Base-by-base conservation (phyloP, 2,797 vertebrate species). In the Novumbra hubbsi region DNA sequence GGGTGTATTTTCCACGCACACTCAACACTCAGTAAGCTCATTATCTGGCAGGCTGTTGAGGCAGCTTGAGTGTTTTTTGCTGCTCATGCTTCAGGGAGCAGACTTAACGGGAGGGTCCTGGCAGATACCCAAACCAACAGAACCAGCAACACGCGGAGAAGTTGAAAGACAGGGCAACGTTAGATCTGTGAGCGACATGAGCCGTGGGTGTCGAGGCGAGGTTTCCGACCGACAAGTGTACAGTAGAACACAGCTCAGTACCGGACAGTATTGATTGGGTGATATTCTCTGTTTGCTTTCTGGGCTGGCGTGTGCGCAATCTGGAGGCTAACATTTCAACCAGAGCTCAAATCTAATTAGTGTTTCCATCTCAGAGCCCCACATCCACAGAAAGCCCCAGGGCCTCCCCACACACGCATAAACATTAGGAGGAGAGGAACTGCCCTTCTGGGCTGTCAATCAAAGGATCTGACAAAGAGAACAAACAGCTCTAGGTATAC, bases 21-120 rank as follows among this genome's bases (percentile, higher is more conserved):
- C 49, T 75, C 66, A 68, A 45, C 24, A 48, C 79, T 84, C 84
- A 81, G 77, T 84, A 84, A 88, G 86, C 81, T 85, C 86, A 89
- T 89, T 89, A 87, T 78, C 76, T 88, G 86, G 85, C 88, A 89
- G 85, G 88, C 88, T 86, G 88, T 87, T 85, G 84, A 85, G 87
- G 86, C 88, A 89, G 88, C 86, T 87, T 89, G 88, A 87, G 84
- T 85, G 84, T 88, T 83, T 87, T 87, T 86, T 85, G 86, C 82
- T 80, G 81, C 85, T 84, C 83, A 88, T 81, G 85, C 88, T 88
- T 86, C 77, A 85, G 84, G 83, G 86, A 87, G 83, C 80, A 84
- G 82, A 78, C 83, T 85, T 85, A 88, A 89, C 83, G 82, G 84
- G 71, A 82, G 77, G 83, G 80, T n/a, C 73, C 81, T 78, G 78